These are phyloP conservation scores for Microtus montanus DNA, from an alignment of 2,113 vertebrate genomes.

Conservation along the genomic window DNA sequence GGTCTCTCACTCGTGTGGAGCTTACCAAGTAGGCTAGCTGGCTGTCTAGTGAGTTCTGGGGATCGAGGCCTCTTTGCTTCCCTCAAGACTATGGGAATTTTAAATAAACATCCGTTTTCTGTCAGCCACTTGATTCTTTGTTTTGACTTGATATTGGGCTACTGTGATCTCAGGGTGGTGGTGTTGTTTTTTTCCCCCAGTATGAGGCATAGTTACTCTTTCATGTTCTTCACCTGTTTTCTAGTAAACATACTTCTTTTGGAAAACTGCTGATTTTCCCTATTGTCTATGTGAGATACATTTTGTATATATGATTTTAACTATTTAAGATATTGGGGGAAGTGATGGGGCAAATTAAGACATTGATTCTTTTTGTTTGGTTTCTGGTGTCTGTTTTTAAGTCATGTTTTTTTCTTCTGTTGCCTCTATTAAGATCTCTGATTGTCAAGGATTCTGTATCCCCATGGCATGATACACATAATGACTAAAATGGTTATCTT, in stretches of 20 bases:
- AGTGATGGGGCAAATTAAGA: conserved; percentile 72
- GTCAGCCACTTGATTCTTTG: neutral
- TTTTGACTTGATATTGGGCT: neutral
- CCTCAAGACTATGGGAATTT: neutral
- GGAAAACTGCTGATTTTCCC: neutral
- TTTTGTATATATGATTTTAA: conserved; percentile 66
- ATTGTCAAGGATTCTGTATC: conserved; percentile 88
- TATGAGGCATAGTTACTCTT: neutral
- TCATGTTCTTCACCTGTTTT: neutral
- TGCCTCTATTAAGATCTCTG: conserved; percentile 80
- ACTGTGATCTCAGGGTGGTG: neutral
- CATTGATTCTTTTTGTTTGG: conserved; percentile 79
- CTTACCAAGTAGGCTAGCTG: neutral
- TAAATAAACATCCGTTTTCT: neutral
- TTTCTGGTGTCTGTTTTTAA: conserved; percentile 83
- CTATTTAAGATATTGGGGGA: conserved; percentile 61
- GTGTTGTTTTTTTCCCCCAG: neutral
- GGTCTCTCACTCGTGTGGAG: neutral
- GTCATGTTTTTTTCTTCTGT: conserved; percentile 76
- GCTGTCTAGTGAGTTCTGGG: neutral
- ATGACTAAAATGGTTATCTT: conserved; percentile 91
- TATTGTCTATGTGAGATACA: neutral
- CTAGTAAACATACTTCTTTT: neutral
- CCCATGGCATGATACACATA: conserved; percentile 87
- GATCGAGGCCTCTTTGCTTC: neutral